Evolutionary conservation across 2,797 vertebrate species (phyloP).

Genomic region (Falco naumanni): DNA sequence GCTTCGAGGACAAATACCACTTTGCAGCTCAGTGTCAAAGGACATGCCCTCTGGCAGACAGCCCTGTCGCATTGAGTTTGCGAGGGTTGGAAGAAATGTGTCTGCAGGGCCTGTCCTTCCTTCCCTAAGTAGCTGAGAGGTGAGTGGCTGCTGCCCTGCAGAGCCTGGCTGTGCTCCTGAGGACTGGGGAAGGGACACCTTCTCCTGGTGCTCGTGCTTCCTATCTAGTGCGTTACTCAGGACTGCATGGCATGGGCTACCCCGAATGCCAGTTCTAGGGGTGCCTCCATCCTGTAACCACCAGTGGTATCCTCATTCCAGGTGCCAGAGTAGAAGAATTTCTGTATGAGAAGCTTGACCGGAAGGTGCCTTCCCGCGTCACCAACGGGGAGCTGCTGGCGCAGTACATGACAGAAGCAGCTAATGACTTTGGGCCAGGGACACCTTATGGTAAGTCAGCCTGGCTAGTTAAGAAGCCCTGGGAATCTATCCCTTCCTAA

Average conservation of each 20-base stretch:
- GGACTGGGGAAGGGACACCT: background rate
- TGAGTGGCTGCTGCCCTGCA: background rate
- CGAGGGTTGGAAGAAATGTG: background rate
- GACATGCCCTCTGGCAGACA: background rate
- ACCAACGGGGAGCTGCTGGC: slow-evolving; percentile 91
- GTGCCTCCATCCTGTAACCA: background rate
- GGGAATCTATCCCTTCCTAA: background rate
- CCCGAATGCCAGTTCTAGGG: background rate
- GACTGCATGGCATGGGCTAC: background rate
- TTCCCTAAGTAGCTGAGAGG: background rate
- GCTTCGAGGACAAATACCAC: background rate
- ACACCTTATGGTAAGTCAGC: slow-evolving; percentile 88
- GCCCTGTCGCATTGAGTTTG: background rate
- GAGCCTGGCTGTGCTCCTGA: background rate
- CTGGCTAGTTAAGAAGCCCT: background rate
- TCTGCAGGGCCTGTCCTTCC: background rate
- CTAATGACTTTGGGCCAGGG: slow-evolving; percentile 86
- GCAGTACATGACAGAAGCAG: slow-evolving; percentile 93
- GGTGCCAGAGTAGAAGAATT: slow-evolving; percentile 95
- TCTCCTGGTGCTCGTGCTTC: background rate
- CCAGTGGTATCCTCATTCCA: background rate
- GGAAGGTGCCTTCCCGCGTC: slow-evolving; percentile 89
- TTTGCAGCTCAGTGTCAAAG: background rate
- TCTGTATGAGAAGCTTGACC: slow-evolving; percentile 94
- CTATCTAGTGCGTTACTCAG: background rate